Evolutionary conservation across 1,140 invertebrate genomes (phyloP).

Genomic region (Cyclargus thomasi): DNA sequence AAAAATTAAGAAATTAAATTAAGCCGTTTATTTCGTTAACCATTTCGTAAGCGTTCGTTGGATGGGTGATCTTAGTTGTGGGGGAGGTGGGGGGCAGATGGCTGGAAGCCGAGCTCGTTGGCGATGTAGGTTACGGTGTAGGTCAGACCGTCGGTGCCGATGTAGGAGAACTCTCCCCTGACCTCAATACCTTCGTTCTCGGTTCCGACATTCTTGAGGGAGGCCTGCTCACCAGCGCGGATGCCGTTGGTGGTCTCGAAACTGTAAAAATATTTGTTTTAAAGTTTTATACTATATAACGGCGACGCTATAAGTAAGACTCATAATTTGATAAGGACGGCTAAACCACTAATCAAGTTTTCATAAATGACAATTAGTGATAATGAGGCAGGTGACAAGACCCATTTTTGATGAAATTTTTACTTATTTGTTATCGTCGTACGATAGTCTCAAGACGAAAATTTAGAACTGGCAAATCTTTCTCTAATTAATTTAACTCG

Average conservation of each 20-base stretch:
- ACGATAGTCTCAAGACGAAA: too few species aligned
- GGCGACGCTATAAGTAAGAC: too few species aligned
- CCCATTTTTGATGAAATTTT: too few species aligned
- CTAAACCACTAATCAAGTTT: too few species aligned
- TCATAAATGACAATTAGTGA: too few species aligned
- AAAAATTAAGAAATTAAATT: background rate
- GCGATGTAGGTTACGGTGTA: constrained; percentile 27
- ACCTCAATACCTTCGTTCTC: constrained; percentile 78
- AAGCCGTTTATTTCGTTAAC: background rate
- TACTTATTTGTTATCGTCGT: too few species aligned
- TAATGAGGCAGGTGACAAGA: too few species aligned
- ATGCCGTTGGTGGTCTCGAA: constrained; percentile 78
- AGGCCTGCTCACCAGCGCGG: constrained; percentile 67
- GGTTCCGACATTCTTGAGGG: constrained; percentile 75
- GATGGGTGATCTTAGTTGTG: background rate
- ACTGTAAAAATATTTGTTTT: constrained; percentile 8
- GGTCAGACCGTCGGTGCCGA: constrained; percentile 71
- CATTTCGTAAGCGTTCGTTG: background rate
- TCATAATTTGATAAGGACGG: too few species aligned
- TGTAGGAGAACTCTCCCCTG: constrained; percentile 76
- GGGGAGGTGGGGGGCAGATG: constrained; percentile 20
- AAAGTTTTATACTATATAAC: too few species aligned
- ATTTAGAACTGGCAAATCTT: too few species aligned
- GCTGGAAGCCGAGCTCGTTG: constrained; percentile 27
- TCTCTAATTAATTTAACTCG: too few species aligned